Conservation (phyloP, 2,888 invertebrate genomes). For the Stenodera caucasica region DNA sequence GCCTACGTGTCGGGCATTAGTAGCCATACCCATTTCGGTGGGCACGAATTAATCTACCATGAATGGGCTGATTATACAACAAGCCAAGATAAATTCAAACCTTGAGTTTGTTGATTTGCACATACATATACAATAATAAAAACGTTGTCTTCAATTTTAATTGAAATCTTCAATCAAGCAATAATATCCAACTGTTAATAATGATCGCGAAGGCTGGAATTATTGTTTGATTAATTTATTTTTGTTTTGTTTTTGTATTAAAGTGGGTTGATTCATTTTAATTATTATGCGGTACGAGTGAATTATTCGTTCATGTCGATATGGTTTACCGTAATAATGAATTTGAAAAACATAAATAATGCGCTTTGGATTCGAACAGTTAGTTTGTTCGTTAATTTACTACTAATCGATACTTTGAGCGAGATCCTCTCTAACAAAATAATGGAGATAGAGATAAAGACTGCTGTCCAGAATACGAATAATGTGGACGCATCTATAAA, state of each 20-base stretch:
- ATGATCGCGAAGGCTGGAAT: neutral
- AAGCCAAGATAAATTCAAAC: no score
- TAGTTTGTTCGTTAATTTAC: neutral
- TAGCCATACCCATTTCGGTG: neutral
- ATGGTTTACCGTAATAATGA: neutral
- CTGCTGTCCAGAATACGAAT: no score
- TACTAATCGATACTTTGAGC: neutral
- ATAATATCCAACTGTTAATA: no score
- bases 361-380: neutral
- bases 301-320: neutral
- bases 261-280: neutral
- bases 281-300: neutral
- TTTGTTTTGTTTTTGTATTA: neutral
- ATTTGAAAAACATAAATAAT: neutral
- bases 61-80: neutral
- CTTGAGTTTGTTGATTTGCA: no score
- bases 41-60: neutral
- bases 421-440: no score
- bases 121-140: no score
- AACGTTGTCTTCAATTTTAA: no score
- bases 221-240: neutral
- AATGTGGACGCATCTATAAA: no score
- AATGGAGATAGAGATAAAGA: no score
- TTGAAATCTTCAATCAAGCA: no score
- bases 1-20: neutral